Evolutionary conservation across 2,113 vertebrate species (phyloP).

Genomic region (Mesembrinibis cayennensis): DNA sequence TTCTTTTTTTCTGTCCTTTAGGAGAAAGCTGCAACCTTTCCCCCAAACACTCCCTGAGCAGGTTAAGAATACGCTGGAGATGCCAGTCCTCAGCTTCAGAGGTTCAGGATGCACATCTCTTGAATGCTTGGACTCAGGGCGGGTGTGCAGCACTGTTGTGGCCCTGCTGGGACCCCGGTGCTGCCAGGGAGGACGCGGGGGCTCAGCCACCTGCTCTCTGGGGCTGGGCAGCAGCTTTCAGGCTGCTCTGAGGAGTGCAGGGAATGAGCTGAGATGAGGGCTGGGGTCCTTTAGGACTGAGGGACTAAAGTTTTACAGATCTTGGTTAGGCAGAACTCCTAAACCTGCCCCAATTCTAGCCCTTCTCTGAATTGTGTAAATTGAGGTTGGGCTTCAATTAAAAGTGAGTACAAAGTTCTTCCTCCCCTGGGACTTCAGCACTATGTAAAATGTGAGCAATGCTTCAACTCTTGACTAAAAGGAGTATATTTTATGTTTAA

Average conservation of each 20-base stretch:
- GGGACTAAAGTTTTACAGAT: not conserved
- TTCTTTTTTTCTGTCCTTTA: not conserved
- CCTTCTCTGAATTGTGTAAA: not conserved
- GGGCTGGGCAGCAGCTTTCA: not conserved
- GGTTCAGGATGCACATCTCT: rapidly evolving
- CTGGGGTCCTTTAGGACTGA: not conserved
- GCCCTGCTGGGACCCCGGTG: rapidly evolving
- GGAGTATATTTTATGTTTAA: not conserved
- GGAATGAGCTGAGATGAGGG: not conserved
- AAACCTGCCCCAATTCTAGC: not conserved
- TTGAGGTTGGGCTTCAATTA: not conserved
- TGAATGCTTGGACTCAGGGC: rapidly evolving
- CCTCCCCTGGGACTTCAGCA: not conserved
- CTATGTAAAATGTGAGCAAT: not conserved
- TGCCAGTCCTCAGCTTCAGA: not conserved
- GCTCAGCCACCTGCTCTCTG: rapidly evolving
- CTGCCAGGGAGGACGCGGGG: rapidly evolving
- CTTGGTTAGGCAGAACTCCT: not conserved
- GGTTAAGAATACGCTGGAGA: not conserved
- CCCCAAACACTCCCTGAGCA: not conserved
- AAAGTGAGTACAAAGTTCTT: not conserved
- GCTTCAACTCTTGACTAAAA: not conserved
- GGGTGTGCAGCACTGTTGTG: not conserved
- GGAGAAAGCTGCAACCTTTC: not conserved
- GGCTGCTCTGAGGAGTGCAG: not conserved